These are phyloP conservation scores for Papio anubis DNA, from an alignment of 2,113 vertebrate genomes.

Conservation along the genomic window DNA sequence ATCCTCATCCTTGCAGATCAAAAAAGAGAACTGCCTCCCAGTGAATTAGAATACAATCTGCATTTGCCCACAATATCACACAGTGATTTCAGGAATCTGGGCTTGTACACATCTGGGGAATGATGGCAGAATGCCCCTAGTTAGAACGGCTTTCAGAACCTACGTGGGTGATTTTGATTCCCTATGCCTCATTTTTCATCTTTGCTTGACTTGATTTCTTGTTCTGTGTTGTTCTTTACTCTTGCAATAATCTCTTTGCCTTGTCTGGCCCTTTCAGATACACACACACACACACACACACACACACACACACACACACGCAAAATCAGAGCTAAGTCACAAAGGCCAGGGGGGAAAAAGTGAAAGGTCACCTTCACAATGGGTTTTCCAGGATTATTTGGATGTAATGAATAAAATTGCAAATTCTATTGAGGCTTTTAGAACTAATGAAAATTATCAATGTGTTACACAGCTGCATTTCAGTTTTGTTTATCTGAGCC, in stretches of 20 bases:
- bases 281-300: neutral
- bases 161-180: constrained; percentile 59
- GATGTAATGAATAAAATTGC: constrained; percentile 82
- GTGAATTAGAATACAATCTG: constrained; percentile 59
- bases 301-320: neutral
- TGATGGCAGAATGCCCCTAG: constrained; percentile 26
- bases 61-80: constrained; percentile 37
- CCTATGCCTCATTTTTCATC: constrained; percentile 42
- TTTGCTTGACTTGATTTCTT: constrained; percentile 66
- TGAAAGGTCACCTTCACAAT: constrained; percentile 82
- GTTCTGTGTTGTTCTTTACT: constrained; percentile 35
- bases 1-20: constrained; percentile 2
- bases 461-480: constrained; percentile 89
- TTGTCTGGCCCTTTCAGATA: neutral
- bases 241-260: constrained; percentile 40
- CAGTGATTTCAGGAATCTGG: constrained; percentile 60
- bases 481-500: constrained; percentile 87
- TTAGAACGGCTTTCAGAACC: constrained; percentile 62
- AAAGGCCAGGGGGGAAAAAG: constrained; percentile 56
- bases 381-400: constrained; percentile 80
- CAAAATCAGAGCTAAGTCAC: constrained; percentile 18
- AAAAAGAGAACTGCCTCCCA: constrained; percentile 34
- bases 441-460: constrained; percentile 88
- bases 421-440: constrained; percentile 86
- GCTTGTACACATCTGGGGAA: constrained; percentile 62